These are phyloP conservation scores for Trochalopteron elliotii DNA, from an alignment of 2,113 vertebrate species.

Conservation along the genomic window DNA sequence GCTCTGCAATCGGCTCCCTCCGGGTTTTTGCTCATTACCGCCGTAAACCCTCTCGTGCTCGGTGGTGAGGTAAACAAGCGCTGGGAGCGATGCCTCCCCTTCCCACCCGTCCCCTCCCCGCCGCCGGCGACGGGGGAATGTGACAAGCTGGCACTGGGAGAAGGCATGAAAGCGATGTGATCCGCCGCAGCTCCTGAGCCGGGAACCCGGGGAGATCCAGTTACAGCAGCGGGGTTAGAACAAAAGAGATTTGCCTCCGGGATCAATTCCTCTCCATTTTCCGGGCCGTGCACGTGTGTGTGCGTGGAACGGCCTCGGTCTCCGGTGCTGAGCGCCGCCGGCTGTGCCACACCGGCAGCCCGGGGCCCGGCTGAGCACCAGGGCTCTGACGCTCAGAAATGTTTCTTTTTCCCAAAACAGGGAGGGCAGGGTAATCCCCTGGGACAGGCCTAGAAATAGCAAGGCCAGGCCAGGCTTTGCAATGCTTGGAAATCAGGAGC, in stretches of 20 bases:
- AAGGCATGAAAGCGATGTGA: slow-evolving; percentile 11
- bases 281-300: background rate
- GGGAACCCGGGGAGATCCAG: slow-evolving; percentile 36
- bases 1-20: background rate
- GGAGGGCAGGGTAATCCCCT: background rate
- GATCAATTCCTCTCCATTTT: slow-evolving; percentile 47
- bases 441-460: slow-evolving; percentile 36
- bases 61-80: slow-evolving; percentile 8
- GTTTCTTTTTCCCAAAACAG: background rate
- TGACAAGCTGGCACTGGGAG: slow-evolving; percentile 34
- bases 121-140: background rate
- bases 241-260: slow-evolving; percentile 57
- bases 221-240: slow-evolving; percentile 39
- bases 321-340: background rate
- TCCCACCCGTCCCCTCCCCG: background rate
- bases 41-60: background rate
- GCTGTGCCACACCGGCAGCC: background rate
- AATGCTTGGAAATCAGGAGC: background rate
- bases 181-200: background rate
- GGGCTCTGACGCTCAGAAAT: background rate
- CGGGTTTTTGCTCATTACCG: background rate
- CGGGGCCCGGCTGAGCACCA: background rate
- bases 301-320: background rate
- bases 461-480: background rate
- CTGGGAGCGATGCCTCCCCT: background rate